phyloP scores from a whole-genome alignment of 1,140 invertebrate species.

The Zelostemma sp. region DNA sequence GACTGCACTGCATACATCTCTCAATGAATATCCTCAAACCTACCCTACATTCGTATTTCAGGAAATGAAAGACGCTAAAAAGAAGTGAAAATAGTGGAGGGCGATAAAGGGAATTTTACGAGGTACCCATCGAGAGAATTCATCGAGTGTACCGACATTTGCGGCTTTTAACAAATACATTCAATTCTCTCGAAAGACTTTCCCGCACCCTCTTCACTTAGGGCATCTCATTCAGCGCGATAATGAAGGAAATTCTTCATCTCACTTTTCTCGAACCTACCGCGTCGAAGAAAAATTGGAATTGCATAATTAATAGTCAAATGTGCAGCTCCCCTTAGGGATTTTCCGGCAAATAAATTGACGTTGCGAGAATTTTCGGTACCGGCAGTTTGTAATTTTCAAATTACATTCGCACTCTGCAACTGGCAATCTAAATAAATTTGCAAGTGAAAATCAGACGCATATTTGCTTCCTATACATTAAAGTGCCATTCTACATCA shows the following conservation, averaged over 20 bases:
- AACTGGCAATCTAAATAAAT: background rate
- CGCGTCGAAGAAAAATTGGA: background rate
- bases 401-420: background rate
- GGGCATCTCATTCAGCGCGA: constrained; percentile 36
- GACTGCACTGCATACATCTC: constrained; percentile 29
- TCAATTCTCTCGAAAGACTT: constrained; percentile 38
- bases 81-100: constrained; percentile 30
- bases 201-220: constrained; percentile 37
- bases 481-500: constrained; percentile 21
- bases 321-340: too few species aligned
- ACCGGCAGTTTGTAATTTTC: background rate
- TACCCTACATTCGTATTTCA: constrained; percentile 39
- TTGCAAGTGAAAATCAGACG: background rate
- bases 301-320: background rate
- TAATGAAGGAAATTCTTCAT: constrained; percentile 32
- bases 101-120: constrained; percentile 48
- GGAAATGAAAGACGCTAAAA: constrained; percentile 40
- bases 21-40: constrained; percentile 22
- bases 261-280: background rate
- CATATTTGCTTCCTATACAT: background rate
- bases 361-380: background rate
- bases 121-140: constrained; percentile 32
- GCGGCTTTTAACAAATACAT: constrained; percentile 52
- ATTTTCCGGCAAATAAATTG: background rate
- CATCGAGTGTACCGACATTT: constrained; percentile 41